Evolutionary conservation across 2,113 vertebrate species (phyloP), one percentile per base, ranked within the genome.

Genomic region (Microtus ochrogaster): DNA sequence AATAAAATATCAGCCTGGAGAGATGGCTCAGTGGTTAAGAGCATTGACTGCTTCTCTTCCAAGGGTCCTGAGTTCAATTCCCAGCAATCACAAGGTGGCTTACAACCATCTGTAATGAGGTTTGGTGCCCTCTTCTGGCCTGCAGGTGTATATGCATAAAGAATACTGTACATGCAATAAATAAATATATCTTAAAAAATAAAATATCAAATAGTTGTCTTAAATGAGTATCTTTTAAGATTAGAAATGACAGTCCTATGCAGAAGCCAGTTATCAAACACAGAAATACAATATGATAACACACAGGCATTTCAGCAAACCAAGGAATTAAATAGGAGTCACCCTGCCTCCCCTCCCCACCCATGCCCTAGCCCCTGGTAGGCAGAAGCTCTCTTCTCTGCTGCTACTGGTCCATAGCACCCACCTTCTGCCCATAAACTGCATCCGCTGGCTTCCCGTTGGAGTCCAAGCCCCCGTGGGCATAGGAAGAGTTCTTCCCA

Each of bases 401-500:
- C 85, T 28, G 36, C 47, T 58, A 19, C 55, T 44, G 41, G 58
- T 13, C 39, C 36, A 77, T 6, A 0, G 63, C 70, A 97, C 99
- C 99, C 98, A 99, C 99, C 93, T 99, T 99, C 84, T 99, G 99
- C 81, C 99, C 99, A 17, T 99, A 99, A 76, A 99, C 99, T 0
- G 99, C 99, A 6, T 99, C 99, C 9, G 98, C 99, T n/a, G 99
- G 99, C 98, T 99, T 99, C 96, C 99, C 99, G 91, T 99, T 99
- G 92, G 98, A 98, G 98, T 99, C 99, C 98, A 99, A 96, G 39
- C 99, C 99, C 41, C 99, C 99, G 5, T 99, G 99, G 33, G 99
- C 99, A 68, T 99, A 99, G 39, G 99, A 99, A 10, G 99, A 99
- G 98, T 99, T 99, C 98, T 99, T 99, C 26, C 99, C 99, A 98